Evolutionary conservation across 2,113 vertebrate genomes (phyloP), one percentile per base, ranked within the genome.

Genomic region (Galemys pyrenaicus): DNA sequence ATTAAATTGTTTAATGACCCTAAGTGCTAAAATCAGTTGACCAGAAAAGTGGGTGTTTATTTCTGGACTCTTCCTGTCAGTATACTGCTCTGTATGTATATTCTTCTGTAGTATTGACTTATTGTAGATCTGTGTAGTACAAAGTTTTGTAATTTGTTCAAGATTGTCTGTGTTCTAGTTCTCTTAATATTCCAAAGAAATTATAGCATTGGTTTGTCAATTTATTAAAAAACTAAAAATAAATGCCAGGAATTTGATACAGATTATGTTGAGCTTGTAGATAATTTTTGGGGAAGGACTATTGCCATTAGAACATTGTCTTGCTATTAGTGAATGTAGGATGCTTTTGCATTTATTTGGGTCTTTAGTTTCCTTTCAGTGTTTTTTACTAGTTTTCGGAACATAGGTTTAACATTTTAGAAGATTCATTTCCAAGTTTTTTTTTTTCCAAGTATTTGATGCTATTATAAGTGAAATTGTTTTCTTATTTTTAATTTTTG

Each of bases 81-180:
- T 75, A 4, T 26, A 35, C 17, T 30, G 30, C 67, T 77, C 12
- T 64, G 0, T 64, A n/a, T 17, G n/a, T 78, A 5, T 65, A 6
- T 88, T 44, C 37, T 93, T 49, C 19, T 58, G 28, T 68, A 75
- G 49, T 70, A 26, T 79, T 39, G 56, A 44, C 44, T 71, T 37
- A 58, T 7, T 74, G n/a, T 62, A 73, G 54, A n/a, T n/a, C 17
- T 81, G 24, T 71, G 32, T 77, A 68, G 71, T 77, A 84, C 16
- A 54, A 54, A 75, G 64, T 44, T 83, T 79, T 85, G 39, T 83
- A 83, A 46, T 77, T 89, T 20, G 78, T 88, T 83, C 28, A 65
- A 77, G 41, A 41, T 91, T 65, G 32, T 44, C 73, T 65, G 30
- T 79, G 5, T 73, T 84, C 12, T 67, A 32, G 28, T 28, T 65